Evolutionary conservation across 1,140 invertebrate species (phyloP), one percentile per base, ranked within the genome.

Genomic region (Anastatus disparis): DNA sequence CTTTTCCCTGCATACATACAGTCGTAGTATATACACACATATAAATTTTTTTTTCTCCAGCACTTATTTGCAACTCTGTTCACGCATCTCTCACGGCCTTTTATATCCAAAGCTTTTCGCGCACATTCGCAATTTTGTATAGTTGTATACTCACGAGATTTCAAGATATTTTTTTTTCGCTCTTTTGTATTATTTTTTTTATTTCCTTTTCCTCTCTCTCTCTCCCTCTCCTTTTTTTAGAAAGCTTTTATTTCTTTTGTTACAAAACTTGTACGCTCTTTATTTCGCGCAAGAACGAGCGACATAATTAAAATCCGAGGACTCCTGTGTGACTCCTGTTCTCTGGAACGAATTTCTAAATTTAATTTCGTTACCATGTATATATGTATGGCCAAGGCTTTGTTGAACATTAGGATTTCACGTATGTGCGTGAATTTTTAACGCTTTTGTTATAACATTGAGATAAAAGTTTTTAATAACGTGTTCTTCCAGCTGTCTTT

Each of bases 261-360:
- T 27, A 3, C 7, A 15, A 52, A 27, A 15, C 12, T 27, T 52
- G 1, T 27, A 7, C 1, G 0, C 24, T 46, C 29, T 29, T 46
- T 38, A n/a, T 15, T 44, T 12, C 15, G 13, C 15, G 26, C 13
- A 46, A n/a, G 3, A n/a, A 20, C 7, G 46, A 7, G 24, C 20
- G 15, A 67, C 29, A 31, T 58, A 67, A 67, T 67, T 56, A 67
- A 67, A 56, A 67, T 56, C n/a, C 24, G 24, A 40, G 0, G 20
- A 2, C 2, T 58, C 31, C 6, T 22, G 22, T 24, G 22, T 17
- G n/a, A 20, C 35, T 10, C 24, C 1, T n/a, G 20, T 1, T n/a
- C 26, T 29, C 10, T 12, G 3, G 12, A 1, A 8, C 40, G 42
- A 13, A 27, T 46, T n/a, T 61, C n/a, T 61, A 27, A 46, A 44